A percentile compares a stretch with the other conserved stretches of the same genome.
Conservation (phyloP, 2,888 invertebrate genomes). For the Apodemia mormo region DNA sequence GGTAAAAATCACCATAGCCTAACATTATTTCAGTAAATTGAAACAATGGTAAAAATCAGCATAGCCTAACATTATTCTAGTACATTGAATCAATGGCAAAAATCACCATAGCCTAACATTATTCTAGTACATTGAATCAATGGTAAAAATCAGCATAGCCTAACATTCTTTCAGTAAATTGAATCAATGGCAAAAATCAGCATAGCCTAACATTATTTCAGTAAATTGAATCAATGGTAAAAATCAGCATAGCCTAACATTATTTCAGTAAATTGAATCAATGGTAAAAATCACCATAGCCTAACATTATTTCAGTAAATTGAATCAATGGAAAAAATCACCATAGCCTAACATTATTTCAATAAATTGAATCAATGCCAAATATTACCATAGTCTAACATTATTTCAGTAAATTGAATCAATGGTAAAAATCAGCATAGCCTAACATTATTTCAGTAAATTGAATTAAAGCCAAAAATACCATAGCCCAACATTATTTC, state of each 20-base stretch:
- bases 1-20: too few relatives aligned
- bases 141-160: too few relatives aligned
- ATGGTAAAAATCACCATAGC: too few relatives aligned
- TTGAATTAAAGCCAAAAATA: slow-evolving; percentile 44
- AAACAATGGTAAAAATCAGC: too few relatives aligned
- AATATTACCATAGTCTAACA: too few relatives aligned
- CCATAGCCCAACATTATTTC: too few relatives aligned
- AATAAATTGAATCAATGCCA: too few relatives aligned
- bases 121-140: too few relatives aligned
- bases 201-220: slow-evolving; percentile 29
- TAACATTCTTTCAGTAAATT: slow-evolving; percentile 48
- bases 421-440: too few relatives aligned
- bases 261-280: slow-evolving; percentile 8
- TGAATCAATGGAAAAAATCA: too few relatives aligned
- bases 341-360: background rate
- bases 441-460: slow-evolving; percentile 48
- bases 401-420: background rate
- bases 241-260: background rate
- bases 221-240: background rate
- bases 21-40: background rate
- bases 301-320: background rate
- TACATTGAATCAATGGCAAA: slow-evolving; percentile 51
- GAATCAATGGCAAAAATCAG: slow-evolving; percentile 49
- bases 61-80: slow-evolving; percentile 40
- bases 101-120: slow-evolving; percentile 40